Percentiles rank a stretch among this genome's conserved stretches.
Evolutionary conservation across 2,797 vertebrate species (phyloP).

Genomic region (Antennarius maculatus): DNA sequence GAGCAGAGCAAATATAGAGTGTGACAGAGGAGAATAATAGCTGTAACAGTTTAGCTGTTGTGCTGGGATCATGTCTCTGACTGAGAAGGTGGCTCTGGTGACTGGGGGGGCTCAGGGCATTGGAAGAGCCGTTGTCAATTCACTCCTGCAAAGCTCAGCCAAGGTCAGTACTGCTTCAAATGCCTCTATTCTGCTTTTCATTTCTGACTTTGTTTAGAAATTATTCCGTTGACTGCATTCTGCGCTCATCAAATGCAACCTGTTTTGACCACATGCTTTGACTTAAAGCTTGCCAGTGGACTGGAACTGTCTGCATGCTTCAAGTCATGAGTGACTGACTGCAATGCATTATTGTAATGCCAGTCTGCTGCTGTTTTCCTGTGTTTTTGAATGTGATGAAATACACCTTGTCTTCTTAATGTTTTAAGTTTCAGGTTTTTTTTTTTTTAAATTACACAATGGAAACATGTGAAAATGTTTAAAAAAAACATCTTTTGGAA

Average conservation of each 20-base stretch:
- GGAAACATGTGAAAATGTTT: not conserved
- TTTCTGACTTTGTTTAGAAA: not conserved
- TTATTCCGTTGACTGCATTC: not conserved
- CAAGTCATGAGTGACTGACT: too few relatives aligned
- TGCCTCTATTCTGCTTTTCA: not conserved
- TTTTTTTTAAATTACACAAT: too few relatives aligned
- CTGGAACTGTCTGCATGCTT: not conserved
- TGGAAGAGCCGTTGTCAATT: conserved; percentile 78
- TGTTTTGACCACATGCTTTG: not conserved
- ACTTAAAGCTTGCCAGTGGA: not conserved
- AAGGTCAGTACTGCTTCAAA: conserved; percentile 54
- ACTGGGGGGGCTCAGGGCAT: conserved; percentile 92
- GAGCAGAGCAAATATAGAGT: not conserved
- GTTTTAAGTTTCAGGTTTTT: too few relatives aligned
- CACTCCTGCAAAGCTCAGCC: conserved; percentile 56
- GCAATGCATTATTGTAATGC: not conserved
- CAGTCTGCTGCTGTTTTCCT: not conserved
- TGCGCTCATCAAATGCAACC: not conserved
- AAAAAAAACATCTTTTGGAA: not conserved
- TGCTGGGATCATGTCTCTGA: conserved; percentile 83
- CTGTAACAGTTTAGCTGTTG: conserved; percentile 1
- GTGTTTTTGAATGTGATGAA: not conserved
- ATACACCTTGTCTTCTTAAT: too few relatives aligned
- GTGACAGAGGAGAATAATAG: not conserved
- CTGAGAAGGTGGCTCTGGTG: conserved; percentile 90